Evolutionary conservation across 1,140 invertebrate species (phyloP), one percentile per base, ranked within the genome.

Genomic region (Adoxophyes honmai): DNA sequence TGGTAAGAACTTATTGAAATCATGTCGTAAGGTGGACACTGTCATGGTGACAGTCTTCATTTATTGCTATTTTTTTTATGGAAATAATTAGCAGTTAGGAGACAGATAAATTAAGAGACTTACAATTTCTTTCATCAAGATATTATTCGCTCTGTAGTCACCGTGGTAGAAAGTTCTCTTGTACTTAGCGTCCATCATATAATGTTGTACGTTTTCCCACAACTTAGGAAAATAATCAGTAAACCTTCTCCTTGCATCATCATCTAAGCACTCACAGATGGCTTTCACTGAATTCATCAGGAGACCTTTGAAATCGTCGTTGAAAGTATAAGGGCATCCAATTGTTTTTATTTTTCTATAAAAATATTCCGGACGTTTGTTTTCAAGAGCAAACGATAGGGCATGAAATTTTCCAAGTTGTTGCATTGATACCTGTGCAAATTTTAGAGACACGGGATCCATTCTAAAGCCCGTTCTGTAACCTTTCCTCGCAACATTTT

Each of bases 351-450:
- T 62, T 35, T 75, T 73, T 1, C 36, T 39, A 1, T 81, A 56
- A 48, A 72, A 86, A 60, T 73, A 86, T 21, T 69, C 60, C 0
- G 73, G 73, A 42, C 59, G 60, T 60, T 65, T 69, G 1, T 64
- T 8, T 57, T 74, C 52, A 57, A 68, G 34, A 3, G 64, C 59
- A 44, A 73, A 70, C 0, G 66, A 65, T 18, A 78, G 18, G 0
- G 57, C 62, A 14, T 76, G 75, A 10, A 76, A 68, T 52, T 63
- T 75, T 5, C 71, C 75, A 9, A 78, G 36, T 51, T 72, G 48
- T 44, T 60, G 34, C 9, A 75, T 42, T 1, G 54, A 53, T 14
- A 69, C 10, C 58, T 70, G 55, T 4, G 70, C 70, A 55, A 69
- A 70, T 35, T 63, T 57, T 10, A 78, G 44, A 0, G 63, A 37